phyloP scores from a whole-genome alignment of 2,797 vertebrate species.

The Enteromius trimaculatus region DNA sequence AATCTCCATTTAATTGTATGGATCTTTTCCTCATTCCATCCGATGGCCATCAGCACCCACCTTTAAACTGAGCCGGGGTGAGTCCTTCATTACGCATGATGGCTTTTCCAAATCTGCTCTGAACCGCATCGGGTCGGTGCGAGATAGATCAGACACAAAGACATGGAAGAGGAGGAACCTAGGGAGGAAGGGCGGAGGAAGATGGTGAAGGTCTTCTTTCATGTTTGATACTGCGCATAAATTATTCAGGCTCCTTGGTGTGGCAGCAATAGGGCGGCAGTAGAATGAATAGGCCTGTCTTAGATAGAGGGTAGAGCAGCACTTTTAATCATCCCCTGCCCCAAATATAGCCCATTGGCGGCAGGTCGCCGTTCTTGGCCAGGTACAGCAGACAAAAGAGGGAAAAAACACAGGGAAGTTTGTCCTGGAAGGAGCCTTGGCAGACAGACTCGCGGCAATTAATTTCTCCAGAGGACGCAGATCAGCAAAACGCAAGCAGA shows the following conservation, averaged over 20 bases:
- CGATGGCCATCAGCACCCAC: slow-evolving; percentile 16
- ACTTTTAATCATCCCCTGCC: slow-evolving; percentile 82
- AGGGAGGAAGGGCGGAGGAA: slow-evolving; percentile 41
- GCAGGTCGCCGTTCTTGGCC: slow-evolving; percentile 61
- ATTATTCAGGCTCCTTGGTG: slow-evolving; percentile 81
- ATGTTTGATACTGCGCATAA: slow-evolving; percentile 86
- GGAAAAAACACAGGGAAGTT: slow-evolving; percentile 48
- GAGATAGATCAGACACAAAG: slow-evolving; percentile 19
- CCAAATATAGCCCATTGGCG: slow-evolving; percentile 78
- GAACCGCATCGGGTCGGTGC: background rate
- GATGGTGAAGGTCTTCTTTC: slow-evolving; percentile 78
- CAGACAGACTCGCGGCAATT: slow-evolving; percentile 55
- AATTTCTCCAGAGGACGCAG: slow-evolving; percentile 59
- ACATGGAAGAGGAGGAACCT: slow-evolving; percentile 26
- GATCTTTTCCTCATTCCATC: slow-evolving; percentile 31
- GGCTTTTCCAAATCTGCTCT: slow-evolving; percentile 34
- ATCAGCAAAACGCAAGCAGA: slow-evolving; percentile 41
- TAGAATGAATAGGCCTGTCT: slow-evolving; percentile 85
- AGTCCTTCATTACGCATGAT: slow-evolving; percentile 34
- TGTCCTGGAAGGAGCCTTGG: slow-evolving; percentile 52
- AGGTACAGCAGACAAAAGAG: slow-evolving; percentile 52
- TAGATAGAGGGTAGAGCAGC: slow-evolving; percentile 78
- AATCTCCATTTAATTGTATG: slow-evolving; percentile 43
- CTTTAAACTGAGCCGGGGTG: slow-evolving; percentile 14
- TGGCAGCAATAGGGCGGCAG: slow-evolving; percentile 76